phyloP scores from a whole-genome alignment of 2,888 invertebrate species.

The Nysson spinosus region DNA sequence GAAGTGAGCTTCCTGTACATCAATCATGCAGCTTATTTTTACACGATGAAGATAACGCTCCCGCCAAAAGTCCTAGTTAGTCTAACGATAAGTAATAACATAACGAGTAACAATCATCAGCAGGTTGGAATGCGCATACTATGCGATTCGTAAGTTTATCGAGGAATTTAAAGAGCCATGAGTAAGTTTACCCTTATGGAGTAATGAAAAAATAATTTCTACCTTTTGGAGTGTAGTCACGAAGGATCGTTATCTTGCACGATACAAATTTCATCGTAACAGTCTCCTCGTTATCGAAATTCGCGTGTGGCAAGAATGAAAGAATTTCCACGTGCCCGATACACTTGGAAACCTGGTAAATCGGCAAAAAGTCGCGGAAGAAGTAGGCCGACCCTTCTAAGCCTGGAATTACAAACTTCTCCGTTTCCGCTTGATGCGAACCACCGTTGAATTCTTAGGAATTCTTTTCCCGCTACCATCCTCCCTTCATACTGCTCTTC shows the following conservation, averaged over 20 bases:
- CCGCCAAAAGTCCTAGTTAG: too few relatives aligned
- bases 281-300: constrained; percentile 26
- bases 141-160: constrained; percentile 22
- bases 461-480: constrained; percentile 23
- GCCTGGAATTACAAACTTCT: constrained; percentile 62
- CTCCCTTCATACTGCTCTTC: too few relatives aligned
- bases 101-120: constrained; percentile 20
- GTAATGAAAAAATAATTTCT: constrained; percentile 51
- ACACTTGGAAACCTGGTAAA: background rate
- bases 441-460: constrained; percentile 16
- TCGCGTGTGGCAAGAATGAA: constrained; percentile 21
- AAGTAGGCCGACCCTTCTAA: constrained; percentile 41
- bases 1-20: too few relatives aligned
- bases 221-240: constrained; percentile 32
- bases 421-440: constrained; percentile 40
- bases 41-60: constrained; percentile 10
- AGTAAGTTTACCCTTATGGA: constrained; percentile 38
- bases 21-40: too few relatives aligned
- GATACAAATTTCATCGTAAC: constrained; percentile 43
- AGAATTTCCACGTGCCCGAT: background rate
- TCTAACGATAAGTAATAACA: constrained; percentile 25
- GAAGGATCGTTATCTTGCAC: constrained; percentile 48
- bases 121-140: constrained; percentile 4
- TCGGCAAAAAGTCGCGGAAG: constrained; percentile 11
- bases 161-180: constrained; percentile 29